Evolutionary conservation across 2,113 vertebrate species (phyloP), one percentile per base, ranked within the genome.

Genomic region (Cygnus buccinator): DNA sequence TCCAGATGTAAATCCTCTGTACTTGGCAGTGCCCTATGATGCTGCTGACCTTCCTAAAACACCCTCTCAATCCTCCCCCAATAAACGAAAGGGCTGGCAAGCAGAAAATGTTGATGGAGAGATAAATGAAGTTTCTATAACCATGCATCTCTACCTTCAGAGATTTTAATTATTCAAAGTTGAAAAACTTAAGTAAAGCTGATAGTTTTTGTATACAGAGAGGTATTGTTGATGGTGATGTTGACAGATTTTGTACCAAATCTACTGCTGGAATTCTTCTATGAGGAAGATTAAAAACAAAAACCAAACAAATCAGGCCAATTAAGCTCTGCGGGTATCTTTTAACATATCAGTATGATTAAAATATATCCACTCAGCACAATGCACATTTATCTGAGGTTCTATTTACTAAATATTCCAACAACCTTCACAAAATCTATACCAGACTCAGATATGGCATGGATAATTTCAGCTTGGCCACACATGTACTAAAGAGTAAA

Each of bases 61-160:
- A 17, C 11, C 29, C 52, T 39, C 48, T 58, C 52, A 67, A 33
- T 78, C 21, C 48, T 59, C 21, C 48, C 2, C 1, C 29, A 1
- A 11, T 26, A 58, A 2, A 39, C 5, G 13, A 3, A 83, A 57
- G 19, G 14, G 3, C 2, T 70, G 19, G 18, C 86, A 93, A 65
- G n/a, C 10, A 48, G 46, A 72, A 93, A 83, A 61, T n/a, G 72
- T 35, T 65, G 18, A 68, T 33, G 15, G 29, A 11, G 55, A 68
- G 76, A 22, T 10, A 84, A 68, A 7, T 37, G 4, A 85, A 90
- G 75, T 14, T 59, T 43, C 48, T 71, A 39, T 3, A 81, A 54
- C n/a, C 18, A 44, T 16, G 0, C 31, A 37, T 29, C 37, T 84
- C 35, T 44, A 43, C 6, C 20, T n/a, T 48, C 2, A 2, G 18